phyloP scores from a whole-genome alignment of 2,113 vertebrate genomes.

The Xenotilapia flavipinnis region DNA sequence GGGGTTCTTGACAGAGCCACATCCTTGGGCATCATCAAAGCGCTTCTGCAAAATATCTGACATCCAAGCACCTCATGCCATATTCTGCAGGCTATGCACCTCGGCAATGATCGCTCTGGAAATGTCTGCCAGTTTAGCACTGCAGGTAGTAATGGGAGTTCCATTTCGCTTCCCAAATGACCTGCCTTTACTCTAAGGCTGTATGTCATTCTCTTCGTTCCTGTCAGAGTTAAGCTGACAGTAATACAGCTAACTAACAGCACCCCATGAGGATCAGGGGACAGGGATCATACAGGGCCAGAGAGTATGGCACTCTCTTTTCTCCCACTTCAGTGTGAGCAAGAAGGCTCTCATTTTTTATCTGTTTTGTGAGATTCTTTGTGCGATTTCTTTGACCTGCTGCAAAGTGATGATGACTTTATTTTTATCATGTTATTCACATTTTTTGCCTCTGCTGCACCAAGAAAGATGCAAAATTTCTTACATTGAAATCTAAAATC shows the following conservation, averaged over 20 bases:
- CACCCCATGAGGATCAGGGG: neutral
- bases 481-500: neutral
- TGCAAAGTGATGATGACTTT: neutral
- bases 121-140: constrained; percentile 48
- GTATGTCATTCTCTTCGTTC: constrained; percentile 17
- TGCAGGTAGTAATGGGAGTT: constrained; percentile 59
- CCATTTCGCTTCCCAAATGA: constrained; percentile 35
- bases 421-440: neutral
- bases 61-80: neutral
- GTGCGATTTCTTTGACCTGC: neutral
- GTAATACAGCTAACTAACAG: constrained; percentile 41
- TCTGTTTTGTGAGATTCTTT: neutral
- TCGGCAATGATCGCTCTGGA: constrained; percentile 26
- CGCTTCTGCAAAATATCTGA: constrained; percentile 37
- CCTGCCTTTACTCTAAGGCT: constrained; percentile 24
- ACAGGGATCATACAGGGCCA: neutral
- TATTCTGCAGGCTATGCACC: constrained; percentile 35
- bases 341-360: neutral
- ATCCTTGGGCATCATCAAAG: constrained; percentile 44
- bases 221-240: constrained; percentile 40
- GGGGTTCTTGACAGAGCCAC: constrained; percentile 15
- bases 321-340: neutral
- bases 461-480: neutral
- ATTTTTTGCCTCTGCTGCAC: neutral
- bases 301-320: neutral